A percentile compares a stretch with the other conserved stretches of the same genome.
Conservation (phyloP, 2,888 invertebrate genomes). For the Luperina nickerlii region DNA sequence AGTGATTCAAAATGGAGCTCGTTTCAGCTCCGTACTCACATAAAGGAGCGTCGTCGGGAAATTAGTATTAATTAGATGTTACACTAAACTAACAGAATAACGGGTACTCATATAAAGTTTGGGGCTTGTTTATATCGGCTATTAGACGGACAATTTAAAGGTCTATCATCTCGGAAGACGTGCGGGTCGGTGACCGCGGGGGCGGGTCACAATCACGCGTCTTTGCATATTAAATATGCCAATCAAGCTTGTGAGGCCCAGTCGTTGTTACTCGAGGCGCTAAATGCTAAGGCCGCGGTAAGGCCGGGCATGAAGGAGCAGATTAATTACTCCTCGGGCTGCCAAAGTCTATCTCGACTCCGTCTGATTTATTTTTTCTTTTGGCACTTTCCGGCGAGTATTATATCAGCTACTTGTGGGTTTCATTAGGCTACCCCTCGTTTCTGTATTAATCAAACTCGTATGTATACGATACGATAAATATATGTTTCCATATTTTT, state of each 20-base stretch:
- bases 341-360: constrained; percentile 62
- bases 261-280: constrained; percentile 76
- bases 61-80: constrained; percentile 64
- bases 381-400: constrained; percentile 44
- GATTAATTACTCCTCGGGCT: constrained; percentile 78
- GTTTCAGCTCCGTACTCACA: constrained; percentile 40
- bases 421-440: constrained; percentile 46
- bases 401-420: constrained; percentile 54
- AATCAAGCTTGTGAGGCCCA: constrained; percentile 75
- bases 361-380: constrained; percentile 60
- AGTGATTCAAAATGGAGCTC: constrained; percentile 60
- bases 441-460: constrained; percentile 45
- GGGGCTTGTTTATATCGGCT: constrained; percentile 59
- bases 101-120: constrained; percentile 53
- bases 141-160: constrained; percentile 56
- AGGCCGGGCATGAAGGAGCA: constrained; percentile 67
- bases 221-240: constrained; percentile 82
- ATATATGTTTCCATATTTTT: constrained; percentile 40
- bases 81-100: constrained; percentile 59
- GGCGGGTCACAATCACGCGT: constrained; percentile 49
- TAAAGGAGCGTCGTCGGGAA: constrained; percentile 34
- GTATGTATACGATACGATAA: constrained; percentile 28
- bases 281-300: constrained; percentile 67
- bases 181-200: background rate
- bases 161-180: constrained; percentile 33